phyloP scores from a whole-genome alignment of 2,888 invertebrate genomes.

The Diarsia mendica region DNA sequence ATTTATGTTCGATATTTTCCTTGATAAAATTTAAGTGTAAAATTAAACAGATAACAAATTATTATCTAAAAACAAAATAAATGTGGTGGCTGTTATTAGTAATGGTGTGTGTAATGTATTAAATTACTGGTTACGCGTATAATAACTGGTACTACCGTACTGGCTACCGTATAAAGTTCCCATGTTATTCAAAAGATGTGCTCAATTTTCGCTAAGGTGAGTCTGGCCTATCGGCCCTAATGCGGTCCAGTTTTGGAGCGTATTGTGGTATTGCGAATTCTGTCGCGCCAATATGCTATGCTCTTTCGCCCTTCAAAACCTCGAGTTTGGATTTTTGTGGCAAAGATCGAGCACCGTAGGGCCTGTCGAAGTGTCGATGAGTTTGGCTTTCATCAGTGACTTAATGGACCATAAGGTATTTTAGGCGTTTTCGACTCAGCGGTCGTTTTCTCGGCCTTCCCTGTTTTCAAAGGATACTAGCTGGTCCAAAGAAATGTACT shows the following conservation, averaged over 20 bases:
- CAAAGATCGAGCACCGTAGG: background rate
- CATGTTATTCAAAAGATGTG: background rate
- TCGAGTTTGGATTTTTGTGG: background rate
- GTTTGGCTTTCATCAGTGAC: background rate
- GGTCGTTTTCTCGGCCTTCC: background rate
- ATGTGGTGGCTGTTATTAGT: background rate
- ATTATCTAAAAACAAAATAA: constrained; percentile 23
- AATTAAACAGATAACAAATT: constrained; percentile 37
- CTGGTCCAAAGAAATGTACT: background rate
- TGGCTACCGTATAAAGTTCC: background rate
- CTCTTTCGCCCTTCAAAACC: background rate
- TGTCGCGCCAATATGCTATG: background rate
- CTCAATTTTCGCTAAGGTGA: background rate
- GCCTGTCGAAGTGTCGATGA: background rate
- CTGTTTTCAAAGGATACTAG: background rate
- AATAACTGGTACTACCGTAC: background rate
- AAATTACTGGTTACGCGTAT: background rate
- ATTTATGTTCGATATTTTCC: background rate
- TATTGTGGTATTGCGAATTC: background rate
- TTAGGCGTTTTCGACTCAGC: background rate
- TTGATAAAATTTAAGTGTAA: background rate
- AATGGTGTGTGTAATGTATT: background rate
- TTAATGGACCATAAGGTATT: background rate
- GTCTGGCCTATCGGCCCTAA: background rate
- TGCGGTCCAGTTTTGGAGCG: background rate